These are phyloP conservation scores for Hippopotamus amphibius DNA, from an alignment of 2,113 vertebrate species.

Conservation along the genomic window DNA sequence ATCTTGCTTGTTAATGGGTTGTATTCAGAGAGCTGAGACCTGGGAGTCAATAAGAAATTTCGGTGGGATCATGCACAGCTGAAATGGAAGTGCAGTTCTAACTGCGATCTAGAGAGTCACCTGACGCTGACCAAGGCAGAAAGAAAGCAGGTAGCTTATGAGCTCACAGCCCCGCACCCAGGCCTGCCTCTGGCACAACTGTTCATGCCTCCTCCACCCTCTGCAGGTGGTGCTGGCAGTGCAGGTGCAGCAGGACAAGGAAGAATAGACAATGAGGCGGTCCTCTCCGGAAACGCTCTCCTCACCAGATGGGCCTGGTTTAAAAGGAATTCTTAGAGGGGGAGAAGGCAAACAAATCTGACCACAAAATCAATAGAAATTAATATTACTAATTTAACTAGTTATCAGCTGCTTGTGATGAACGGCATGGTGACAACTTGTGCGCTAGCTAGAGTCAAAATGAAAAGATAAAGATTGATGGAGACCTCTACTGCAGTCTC, in stretches of 20 bases:
- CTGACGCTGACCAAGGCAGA: background rate
- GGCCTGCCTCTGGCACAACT: rapidly evolving
- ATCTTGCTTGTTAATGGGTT: background rate
- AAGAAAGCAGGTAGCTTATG: background rate
- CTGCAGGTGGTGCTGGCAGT: background rate
- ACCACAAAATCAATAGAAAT: background rate
- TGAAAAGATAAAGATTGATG: conserved; percentile 42
- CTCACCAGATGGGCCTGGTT: background rate
- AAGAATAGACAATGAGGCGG: rapidly evolving
- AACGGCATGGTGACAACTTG: background rate
- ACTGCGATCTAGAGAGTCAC: background rate
- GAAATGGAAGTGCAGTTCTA: background rate
- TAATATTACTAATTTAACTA: background rate
- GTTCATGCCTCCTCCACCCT: rapidly evolving
- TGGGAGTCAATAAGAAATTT: background rate
- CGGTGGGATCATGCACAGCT: background rate
- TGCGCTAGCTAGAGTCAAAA: background rate
- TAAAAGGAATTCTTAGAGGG: background rate
- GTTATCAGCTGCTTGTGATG: background rate
- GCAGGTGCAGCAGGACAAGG: rapidly evolving
- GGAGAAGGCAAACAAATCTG: background rate
- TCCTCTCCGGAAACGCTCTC: background rate
- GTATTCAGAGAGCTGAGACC: background rate
- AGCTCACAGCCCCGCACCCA: rapidly evolving
- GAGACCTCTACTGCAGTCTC: conserved; percentile 27